Percentiles rank a stretch among this genome's conserved stretches.
Conservation (phyloP, 2,797 vertebrate species). For the Tenualosa thibaudeaui region DNA sequence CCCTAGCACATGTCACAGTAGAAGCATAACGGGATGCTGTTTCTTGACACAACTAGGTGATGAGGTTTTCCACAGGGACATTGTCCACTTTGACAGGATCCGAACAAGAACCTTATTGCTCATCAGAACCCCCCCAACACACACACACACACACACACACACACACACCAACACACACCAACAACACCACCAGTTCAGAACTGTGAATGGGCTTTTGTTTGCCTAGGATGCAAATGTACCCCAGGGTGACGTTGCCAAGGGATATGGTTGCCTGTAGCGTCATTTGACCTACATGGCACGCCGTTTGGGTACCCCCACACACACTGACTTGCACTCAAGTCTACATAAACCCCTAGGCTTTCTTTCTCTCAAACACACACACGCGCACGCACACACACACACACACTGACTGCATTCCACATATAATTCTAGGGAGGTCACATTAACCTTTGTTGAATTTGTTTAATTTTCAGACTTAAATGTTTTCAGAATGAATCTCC, state of each 20-base stretch:
- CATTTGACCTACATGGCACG: conserved; percentile 7
- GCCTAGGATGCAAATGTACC: background rate
- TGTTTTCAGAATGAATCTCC: too few relatives aligned
- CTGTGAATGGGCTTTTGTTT: conserved; percentile 7
- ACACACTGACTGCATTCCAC: too few relatives aligned
- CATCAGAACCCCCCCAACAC: background rate
- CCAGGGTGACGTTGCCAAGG: conserved; percentile 1
- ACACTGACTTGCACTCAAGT: background rate
- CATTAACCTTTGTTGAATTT: too few relatives aligned
- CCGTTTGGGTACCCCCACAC: background rate
- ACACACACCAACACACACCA: too few relatives aligned
- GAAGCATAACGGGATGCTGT: background rate
- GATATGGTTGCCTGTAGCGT: conserved; percentile 2
- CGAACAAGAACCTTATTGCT: background rate
- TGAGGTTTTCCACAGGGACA: background rate
- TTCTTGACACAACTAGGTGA: too few relatives aligned
- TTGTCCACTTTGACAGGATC: background rate
- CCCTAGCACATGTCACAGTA: background rate
- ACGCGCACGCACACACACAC: background rate
- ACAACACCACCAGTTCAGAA: too few relatives aligned
- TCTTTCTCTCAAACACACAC: background rate
- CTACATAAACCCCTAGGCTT: background rate
- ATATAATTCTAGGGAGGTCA: too few relatives aligned
- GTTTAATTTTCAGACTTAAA: too few relatives aligned
- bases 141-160: too few relatives aligned